Conservation (phyloP, 2,888 invertebrate genomes). For the Folsomia manolachei region DNA sequence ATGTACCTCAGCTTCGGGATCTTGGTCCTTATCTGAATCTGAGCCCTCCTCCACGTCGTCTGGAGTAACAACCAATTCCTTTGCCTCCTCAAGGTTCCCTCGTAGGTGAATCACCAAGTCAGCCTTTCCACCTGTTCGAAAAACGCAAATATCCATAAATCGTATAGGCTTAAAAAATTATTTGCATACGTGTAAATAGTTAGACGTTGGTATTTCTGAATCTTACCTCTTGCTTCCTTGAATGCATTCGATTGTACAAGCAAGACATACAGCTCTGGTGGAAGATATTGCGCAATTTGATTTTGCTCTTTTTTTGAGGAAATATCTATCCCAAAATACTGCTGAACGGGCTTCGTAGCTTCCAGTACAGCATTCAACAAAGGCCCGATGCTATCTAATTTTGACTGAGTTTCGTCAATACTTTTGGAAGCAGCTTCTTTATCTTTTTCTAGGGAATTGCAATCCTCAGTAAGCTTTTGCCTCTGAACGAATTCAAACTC, state of each 20-base stretch:
- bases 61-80: conserved; percentile 33
- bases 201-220: too few species aligned
- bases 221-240: conserved; percentile 66
- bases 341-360: conserved; percentile 83
- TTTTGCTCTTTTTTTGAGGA: conserved; percentile 77
- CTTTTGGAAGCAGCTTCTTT: conserved; percentile 74
- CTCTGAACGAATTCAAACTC: conserved; percentile 90
- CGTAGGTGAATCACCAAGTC: conserved; percentile 30
- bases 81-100: conserved; percentile 47
- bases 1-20: conserved; percentile 20
- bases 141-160: conserved; percentile 55
- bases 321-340: conserved; percentile 75
- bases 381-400: conserved; percentile 78
- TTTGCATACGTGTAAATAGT: background rate
- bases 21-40: conserved; percentile 67
- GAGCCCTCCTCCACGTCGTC: conserved; percentile 63
- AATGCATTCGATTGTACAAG: conserved; percentile 82
- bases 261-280: conserved; percentile 78
- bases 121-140: conserved; percentile 37
- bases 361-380: conserved; percentile 69
- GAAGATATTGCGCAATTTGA: conserved; percentile 70
- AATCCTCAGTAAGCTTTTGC: conserved; percentile 73
- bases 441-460: conserved; percentile 69
- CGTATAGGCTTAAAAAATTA: background rate
- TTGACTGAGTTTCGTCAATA: conserved; percentile 70